phyloP scores from a whole-genome alignment of 2,797 vertebrate species.

The Gallinago solitaria region DNA sequence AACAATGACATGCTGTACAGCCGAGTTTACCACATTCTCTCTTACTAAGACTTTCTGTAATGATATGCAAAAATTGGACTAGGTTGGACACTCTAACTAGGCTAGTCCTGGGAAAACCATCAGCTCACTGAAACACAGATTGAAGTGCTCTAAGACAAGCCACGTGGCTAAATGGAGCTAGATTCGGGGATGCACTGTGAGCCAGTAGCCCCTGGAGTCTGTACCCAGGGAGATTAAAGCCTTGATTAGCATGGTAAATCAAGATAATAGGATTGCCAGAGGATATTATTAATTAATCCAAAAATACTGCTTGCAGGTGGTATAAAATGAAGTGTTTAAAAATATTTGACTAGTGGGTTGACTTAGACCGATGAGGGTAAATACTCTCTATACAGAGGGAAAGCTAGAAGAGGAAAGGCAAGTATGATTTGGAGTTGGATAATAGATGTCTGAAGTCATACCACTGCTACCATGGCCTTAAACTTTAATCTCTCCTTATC shows the following conservation, averaged over 20 bases:
- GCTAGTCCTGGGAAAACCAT: background rate
- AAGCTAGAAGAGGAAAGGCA: background rate
- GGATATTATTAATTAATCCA: background rate
- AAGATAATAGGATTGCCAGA: background rate
- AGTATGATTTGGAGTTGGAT: background rate
- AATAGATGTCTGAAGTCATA: background rate
- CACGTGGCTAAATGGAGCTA: background rate
- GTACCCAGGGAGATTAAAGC: background rate
- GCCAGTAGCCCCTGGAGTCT: background rate
- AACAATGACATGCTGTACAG: rapidly evolving
- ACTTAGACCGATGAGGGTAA: background rate
- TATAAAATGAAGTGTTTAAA: background rate
- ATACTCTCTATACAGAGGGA: background rate
- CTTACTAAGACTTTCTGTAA: background rate
- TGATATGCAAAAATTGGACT: background rate
- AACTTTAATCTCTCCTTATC: background rate
- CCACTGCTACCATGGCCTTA: background rate
- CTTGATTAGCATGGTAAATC: background rate
- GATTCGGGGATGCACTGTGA: background rate
- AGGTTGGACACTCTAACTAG: background rate
- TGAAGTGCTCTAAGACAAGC: background rate
- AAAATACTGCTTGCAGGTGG: background rate
- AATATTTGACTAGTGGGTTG: background rate
- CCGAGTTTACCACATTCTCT: background rate
- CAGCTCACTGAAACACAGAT: background rate